These are phyloP conservation scores for Eciton burchellii DNA, from an alignment of 1,140 invertebrate species.

Conservation along the genomic window DNA sequence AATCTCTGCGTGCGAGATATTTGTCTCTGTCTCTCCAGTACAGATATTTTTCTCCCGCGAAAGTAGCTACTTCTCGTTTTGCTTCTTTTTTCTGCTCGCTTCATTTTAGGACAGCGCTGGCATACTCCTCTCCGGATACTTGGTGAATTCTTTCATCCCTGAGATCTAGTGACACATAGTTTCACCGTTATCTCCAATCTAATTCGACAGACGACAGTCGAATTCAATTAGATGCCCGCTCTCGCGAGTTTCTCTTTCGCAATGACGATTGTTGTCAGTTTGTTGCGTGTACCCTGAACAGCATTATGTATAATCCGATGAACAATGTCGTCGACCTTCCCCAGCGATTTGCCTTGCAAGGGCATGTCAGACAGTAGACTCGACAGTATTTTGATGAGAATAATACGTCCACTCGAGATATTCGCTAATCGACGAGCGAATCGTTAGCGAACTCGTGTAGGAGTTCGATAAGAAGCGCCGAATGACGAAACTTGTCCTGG, in stretches of 20 bases:
- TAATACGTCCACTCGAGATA: slow-evolving; percentile 7
- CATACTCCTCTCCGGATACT: neutral
- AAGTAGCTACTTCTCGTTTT: slow-evolving; percentile 10
- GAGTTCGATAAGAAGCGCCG: slow-evolving; percentile 19
- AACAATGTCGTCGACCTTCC: slow-evolving; percentile 37
- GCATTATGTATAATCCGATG: slow-evolving; percentile 22
- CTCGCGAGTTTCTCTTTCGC: slow-evolving; percentile 38
- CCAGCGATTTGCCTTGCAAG: slow-evolving; percentile 24
- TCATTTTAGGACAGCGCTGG: slow-evolving; percentile 12
- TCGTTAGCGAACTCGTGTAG: slow-evolving; percentile 24
- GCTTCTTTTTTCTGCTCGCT: slow-evolving; percentile 6
- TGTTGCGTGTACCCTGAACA: slow-evolving; percentile 16
- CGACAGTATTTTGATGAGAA: slow-evolving; percentile 24
- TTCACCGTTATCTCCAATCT: slow-evolving; percentile 18
- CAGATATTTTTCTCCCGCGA: slow-evolving; percentile 2
- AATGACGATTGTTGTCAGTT: slow-evolving; percentile 32
- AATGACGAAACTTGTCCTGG: slow-evolving; percentile 69
- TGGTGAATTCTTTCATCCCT: neutral
- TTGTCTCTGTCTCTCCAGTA: no score
- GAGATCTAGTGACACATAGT: slow-evolving; percentile 1
- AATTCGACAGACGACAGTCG: slow-evolving; percentile 3
- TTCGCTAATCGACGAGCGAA: slow-evolving; percentile 39
- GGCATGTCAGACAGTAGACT: neutral
- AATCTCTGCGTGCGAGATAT: no score
- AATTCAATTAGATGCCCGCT: slow-evolving; percentile 46